Base-by-base conservation (phyloP, 2,888 invertebrate genomes). In the Xylota sylvarum region DNA sequence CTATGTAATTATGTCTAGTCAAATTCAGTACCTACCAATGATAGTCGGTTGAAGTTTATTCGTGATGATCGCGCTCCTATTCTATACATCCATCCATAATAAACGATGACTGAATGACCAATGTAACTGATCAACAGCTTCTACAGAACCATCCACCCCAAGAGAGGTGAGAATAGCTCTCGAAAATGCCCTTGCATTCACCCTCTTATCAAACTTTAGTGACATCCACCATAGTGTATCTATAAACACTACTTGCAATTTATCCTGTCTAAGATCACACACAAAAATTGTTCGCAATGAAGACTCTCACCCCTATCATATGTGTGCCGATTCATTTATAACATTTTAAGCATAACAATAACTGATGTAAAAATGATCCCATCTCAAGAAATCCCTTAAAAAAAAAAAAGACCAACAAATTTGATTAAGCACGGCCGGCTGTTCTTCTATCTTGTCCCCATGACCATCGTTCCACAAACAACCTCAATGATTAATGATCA, bases 401-500 rank as follows among this genome's bases (percentile, higher is more conserved):
- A 4, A 14, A 48, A 56, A 48, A 43, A 69, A 27, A 52, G 27
- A 19, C 27, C 27, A 0, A 40, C 19, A 32, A 55, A 17, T 19
- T 0, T 62, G 64, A 85, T 85, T 85, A 37, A 48, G 30, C 74
- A 85, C 79, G 69, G 64, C 74, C 79, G 79, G 84, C 74, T 85
- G 84, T 70, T 70, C 43, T 9, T 50, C 55, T 14, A 37, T 27
- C 50, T 9, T 70, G 32, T 67, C 58, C 52, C 64, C 19, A 19
- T 35, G 56, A 58, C 58, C 77, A 23, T 48, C 40, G 9, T 52
- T 19, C 19, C 14, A 37, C 58, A 80, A 85, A 80, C 65, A 46
- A 85, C 76, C 70, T 37, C 40, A 60, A 58, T 85, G 85, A 85
- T 85, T 72, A 85, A 85, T 85, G 85, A 72, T 80, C 64, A 72